Evolutionary conservation across 2,888 invertebrate species (phyloP), one percentile per base, ranked within the genome.

Genomic region (Geotrupes spiniger): DNA sequence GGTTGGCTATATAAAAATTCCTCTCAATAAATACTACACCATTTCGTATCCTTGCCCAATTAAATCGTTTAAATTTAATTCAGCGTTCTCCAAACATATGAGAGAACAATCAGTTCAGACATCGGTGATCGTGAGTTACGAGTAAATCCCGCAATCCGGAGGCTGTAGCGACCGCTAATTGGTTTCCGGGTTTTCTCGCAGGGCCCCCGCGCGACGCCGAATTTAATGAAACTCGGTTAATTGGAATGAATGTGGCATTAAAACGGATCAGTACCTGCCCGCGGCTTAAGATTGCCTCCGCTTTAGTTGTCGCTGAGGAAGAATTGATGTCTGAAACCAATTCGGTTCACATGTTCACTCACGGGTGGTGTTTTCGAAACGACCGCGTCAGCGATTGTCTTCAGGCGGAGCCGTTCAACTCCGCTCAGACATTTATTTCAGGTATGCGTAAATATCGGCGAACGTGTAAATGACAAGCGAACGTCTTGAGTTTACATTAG

Each of bases 171-270:
- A 53, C 57, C 55, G 51, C 58, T 60, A 60, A 60, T 60, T 60
- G 60, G 58, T 59, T 60, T 60, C 56, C 53, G 51, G 55, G 54
- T 55, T 56, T 57, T 52, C 57, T 50, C 41, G 42, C 17, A 33
- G 21, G 44, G 37, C 44, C 47, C n/a, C 6, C 21, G 21, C 46
- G 41, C 49, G 55, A 52, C 43, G 51, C 52, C 56, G 56, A 54
- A 56, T 62, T 62, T 63, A 63, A 63, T 62, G 62, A 63, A 63
- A 61, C 56, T 58, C 57, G 54, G 60, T 63, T 63, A 63, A 63
- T 63, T 62, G 63, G 62, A 63, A 62, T 60, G 61, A 62, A 62
- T 62, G 58, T 53, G 63, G 58, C 60, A 62, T 61, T 60, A 61
- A 58, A 61, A 61, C 56, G 57, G 61, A 58, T 61, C 62, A 58